Evolutionary conservation across 1,140 invertebrate genomes (phyloP), one percentile per base, ranked within the genome.

Genomic region (Notospermus geniculatus): DNA sequence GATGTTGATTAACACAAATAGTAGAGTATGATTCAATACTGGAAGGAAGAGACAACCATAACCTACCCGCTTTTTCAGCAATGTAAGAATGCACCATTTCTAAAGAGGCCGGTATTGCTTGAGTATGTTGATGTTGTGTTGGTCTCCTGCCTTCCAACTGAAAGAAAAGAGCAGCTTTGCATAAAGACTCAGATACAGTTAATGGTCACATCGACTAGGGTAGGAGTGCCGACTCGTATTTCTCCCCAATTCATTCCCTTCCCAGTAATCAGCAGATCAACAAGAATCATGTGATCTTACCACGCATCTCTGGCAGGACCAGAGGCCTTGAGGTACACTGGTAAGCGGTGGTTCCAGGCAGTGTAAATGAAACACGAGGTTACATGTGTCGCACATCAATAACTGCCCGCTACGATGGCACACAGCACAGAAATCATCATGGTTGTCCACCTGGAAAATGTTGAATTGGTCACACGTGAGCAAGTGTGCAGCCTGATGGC

Each of bases 361-460:
- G 52, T 89, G 88, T 53, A 97, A 82, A 83, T 98, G 96, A 83
- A 97, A 98, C 79, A 92, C 89, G 29, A 92, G 83, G 69, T 89
- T 88, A 77, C 96, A 98, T 0, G 90, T 93, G 78, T 98, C 95
- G 83, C 96, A 98, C 73, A 92, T 91, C 0, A 93, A 90, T 66
- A 97, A 84, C 57, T 71, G 76, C 7, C 80, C 79, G 52, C 69
- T 69, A 23, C 71, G 70, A 17, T 66, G 66, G 71, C 79, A 81
- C 13, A 75, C 71, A 13, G 72, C 70, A 69, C 79, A 81, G 22
- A 65, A 55, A 57, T 71, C 70, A 28, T 78, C 77, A 54, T 74
- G 70, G 23, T 65, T 61, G 46, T 69, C 68, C n/a, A 23, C 56
- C 64, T 65, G 46, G 17, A 52, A 45, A 36, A n/a, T n/a, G n/a